phyloP scores from a whole-genome alignment of 2,113 vertebrate species.

The Perca fluviatilis region DNA sequence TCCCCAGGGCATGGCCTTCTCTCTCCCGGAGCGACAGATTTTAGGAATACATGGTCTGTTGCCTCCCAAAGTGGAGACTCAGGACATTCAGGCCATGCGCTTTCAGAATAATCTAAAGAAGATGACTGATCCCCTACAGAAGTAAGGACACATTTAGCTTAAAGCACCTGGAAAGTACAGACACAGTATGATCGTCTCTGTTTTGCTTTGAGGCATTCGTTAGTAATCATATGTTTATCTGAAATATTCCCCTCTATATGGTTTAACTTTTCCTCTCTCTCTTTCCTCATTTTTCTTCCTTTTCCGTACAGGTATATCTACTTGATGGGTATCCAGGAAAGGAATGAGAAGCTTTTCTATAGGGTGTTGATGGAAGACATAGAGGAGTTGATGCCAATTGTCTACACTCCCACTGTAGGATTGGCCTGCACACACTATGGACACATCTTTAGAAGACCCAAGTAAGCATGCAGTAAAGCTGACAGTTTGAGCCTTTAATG shows the following conservation, averaged over 20 bases:
- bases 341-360: constrained; percentile 96
- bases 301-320: constrained; percentile 91
- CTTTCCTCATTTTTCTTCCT: background rate
- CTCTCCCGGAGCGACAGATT: constrained; percentile 91
- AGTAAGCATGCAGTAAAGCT: constrained; percentile 82
- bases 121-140: constrained; percentile 91
- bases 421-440: constrained; percentile 98
- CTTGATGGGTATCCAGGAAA: constrained; percentile 98
- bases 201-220: background rate
- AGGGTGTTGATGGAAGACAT: constrained; percentile 95
- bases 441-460: constrained; percentile 97
- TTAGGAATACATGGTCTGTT: constrained; percentile 95
- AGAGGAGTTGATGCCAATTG: constrained; percentile 95
- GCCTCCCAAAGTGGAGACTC: constrained; percentile 96
- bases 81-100: constrained; percentile 94
- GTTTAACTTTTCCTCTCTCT: background rate
- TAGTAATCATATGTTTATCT: background rate
- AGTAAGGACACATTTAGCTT: constrained; percentile 84
- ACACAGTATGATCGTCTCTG: background rate
- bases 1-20: constrained; percentile 97
- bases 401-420: constrained; percentile 97
- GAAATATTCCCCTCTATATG: background rate
- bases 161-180: background rate
- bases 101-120: constrained; percentile 95
- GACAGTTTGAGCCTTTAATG: background rate